Evolutionary conservation across 2,113 vertebrate species (phyloP).

Genomic region (Rhinolophus sinicus): DNA sequence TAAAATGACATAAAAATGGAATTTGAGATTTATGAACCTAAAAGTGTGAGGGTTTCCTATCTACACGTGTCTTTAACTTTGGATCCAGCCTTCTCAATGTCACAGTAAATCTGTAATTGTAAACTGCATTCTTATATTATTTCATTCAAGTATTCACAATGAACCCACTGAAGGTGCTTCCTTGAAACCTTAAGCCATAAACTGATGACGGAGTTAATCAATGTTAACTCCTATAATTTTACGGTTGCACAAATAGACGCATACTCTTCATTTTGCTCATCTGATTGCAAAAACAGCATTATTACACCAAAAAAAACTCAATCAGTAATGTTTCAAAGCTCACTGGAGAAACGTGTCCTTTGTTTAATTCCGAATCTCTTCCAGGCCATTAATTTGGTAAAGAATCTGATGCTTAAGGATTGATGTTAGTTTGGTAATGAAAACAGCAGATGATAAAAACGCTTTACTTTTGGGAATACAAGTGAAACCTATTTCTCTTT

Average conservation of each 20-base stretch:
- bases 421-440: neutral
- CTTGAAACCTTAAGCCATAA: neutral
- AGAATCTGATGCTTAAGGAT: neutral
- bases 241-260: neutral
- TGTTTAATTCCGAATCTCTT: neutral
- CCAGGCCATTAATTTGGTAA: neutral
- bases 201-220: slow-evolving; percentile 1
- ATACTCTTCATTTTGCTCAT: neutral
- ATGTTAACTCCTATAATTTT: neutral
- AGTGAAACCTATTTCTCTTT: neutral
- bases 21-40: neutral
- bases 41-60: neutral
- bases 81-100: neutral
- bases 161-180: neutral
- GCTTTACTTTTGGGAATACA: neutral
- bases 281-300: neutral
- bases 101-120: neutral
- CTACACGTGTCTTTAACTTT: neutral
- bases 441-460: neutral
- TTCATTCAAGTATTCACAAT: slow-evolving; percentile 24
- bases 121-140: neutral
- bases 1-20: neutral
- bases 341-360: neutral
- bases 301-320: neutral
- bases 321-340: neutral